Evolutionary conservation across 1,140 invertebrate species (phyloP).

Genomic region (Sitodiplosis mosellana): DNA sequence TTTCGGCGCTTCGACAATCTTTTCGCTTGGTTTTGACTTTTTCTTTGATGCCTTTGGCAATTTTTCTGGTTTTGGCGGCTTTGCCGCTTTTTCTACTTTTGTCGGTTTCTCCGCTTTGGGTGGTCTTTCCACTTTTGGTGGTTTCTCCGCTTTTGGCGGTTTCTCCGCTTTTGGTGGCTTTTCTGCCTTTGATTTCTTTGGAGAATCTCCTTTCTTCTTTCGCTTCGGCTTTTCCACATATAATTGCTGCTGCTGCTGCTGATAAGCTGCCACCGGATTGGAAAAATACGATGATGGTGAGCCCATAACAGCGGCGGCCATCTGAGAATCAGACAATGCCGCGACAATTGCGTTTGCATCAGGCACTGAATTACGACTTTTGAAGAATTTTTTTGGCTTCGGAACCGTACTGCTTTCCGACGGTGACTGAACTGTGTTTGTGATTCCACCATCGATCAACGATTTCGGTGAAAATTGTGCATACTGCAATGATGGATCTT

Average conservation of each 20-base stretch:
- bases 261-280: constrained; percentile 31
- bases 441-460: constrained; percentile 1
- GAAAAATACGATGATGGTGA: constrained; percentile 30
- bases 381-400: constrained; percentile 82
- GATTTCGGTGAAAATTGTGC: neutral
- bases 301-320: constrained; percentile 9
- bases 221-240: neutral
- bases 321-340: constrained; percentile 1
- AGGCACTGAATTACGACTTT: constrained; percentile 51
- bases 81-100: constrained; percentile 23
- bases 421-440: constrained; percentile 16
- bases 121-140: constrained; percentile 22
- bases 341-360: constrained; percentile 13
- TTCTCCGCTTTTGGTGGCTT: constrained; percentile 24
- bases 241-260: constrained; percentile 6
- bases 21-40: constrained; percentile 16
- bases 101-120: constrained; percentile 18
- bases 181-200: constrained; percentile 3
- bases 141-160: constrained; percentile 29
- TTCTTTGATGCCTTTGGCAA: constrained; percentile 29
- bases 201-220: neutral
- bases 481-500: neutral
- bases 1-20: neutral
- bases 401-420: constrained; percentile 29
- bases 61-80: constrained; percentile 32